A percentile compares a stretch with the other conserved stretches of the same genome.
phyloP scores from a whole-genome alignment of 2,113 vertebrate species.

The Microcebus tavaratra region DNA sequence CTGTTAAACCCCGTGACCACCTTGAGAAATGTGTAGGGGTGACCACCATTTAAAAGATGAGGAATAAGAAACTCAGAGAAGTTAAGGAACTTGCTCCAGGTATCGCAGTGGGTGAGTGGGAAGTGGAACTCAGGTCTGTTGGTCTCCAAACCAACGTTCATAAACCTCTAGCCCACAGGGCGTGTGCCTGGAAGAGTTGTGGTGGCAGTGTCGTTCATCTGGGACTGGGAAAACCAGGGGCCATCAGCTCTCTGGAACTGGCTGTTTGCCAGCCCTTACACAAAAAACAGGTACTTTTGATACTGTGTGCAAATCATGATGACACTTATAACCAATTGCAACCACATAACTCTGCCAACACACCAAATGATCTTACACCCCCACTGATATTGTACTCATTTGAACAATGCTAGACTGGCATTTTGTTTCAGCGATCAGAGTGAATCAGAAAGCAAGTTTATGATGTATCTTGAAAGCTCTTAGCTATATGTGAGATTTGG shows the following conservation, averaged over 20 bases:
- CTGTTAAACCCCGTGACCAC: neutral
- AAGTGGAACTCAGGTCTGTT: constrained; percentile 76
- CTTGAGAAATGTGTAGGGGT: neutral
- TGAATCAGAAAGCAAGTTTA: constrained; percentile 22
- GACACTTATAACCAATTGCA: neutral
- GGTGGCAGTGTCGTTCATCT: neutral
- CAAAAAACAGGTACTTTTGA: neutral
- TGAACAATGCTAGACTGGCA: neutral
- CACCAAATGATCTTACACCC: neutral
- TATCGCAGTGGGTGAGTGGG: constrained; percentile 41
- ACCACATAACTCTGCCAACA: neutral
- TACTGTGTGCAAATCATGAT: too few relatives aligned
- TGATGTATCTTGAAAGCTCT: constrained; percentile 17
- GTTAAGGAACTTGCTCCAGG: constrained; percentile 67
- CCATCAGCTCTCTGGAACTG: neutral
- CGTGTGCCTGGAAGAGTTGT: constrained; percentile 43
- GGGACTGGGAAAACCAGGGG: neutral
- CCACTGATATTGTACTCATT: neutral
- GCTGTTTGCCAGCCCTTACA: neutral
- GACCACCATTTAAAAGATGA: constrained; percentile 24
- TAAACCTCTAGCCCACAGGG: constrained; percentile 61
- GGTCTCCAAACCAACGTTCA: constrained; percentile 25
- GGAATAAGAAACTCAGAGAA: constrained; percentile 70
- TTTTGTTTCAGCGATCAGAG: neutral
- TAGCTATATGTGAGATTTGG: neutral